Conservation (phyloP, 2,888 invertebrate species). For the Drosophila algonquin region DNA sequence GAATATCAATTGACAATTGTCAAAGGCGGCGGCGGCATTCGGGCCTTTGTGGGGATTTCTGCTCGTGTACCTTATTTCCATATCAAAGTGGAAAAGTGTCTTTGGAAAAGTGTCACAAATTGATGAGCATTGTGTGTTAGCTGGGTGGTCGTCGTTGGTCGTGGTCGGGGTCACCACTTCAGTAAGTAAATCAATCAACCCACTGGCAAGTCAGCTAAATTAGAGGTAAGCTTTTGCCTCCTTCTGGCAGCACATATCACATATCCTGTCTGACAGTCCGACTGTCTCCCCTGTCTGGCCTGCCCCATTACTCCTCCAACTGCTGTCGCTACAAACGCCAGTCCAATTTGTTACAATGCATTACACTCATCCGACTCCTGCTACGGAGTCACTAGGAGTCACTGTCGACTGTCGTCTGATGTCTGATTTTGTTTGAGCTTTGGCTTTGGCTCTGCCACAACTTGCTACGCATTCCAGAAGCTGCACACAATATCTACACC, state of each 20-base stretch:
- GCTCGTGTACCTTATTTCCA: slow-evolving; percentile 54
- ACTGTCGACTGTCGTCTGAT: slow-evolving; percentile 41
- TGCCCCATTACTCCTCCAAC: slow-evolving; percentile 19
- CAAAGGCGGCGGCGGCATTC: slow-evolving; percentile 48
- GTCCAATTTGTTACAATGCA: slow-evolving; percentile 70
- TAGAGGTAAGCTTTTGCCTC: neutral
- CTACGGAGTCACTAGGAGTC: slow-evolving; percentile 12
- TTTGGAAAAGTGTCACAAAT: slow-evolving; percentile 60
- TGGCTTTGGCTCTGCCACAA: slow-evolving; percentile 62
- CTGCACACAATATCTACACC: slow-evolving; percentile 82
- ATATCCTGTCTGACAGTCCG: neutral
- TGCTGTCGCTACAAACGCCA: slow-evolving; percentile 76
- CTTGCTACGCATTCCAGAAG: slow-evolving; percentile 82
- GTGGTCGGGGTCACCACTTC: slow-evolving; percentile 30
- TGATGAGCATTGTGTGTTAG: slow-evolving; percentile 44
- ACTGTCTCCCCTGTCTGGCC: slow-evolving; percentile 23
- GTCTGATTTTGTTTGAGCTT: slow-evolving; percentile 55
- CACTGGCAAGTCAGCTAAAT: neutral
- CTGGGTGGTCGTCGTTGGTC: slow-evolving; percentile 49
- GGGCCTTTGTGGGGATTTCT: slow-evolving; percentile 69
- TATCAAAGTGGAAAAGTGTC: slow-evolving; percentile 61
- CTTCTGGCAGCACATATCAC: slow-evolving; percentile 1
- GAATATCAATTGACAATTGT: slow-evolving; percentile 68
- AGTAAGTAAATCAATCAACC: slow-evolving; percentile 31
- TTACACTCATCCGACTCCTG: slow-evolving; percentile 58